Percentiles rank a stretch among this genome's conserved stretches.
These are phyloP conservation scores for Gobio occitaniae DNA, from an alignment of 2,797 vertebrate species.

Conservation along the genomic window DNA sequence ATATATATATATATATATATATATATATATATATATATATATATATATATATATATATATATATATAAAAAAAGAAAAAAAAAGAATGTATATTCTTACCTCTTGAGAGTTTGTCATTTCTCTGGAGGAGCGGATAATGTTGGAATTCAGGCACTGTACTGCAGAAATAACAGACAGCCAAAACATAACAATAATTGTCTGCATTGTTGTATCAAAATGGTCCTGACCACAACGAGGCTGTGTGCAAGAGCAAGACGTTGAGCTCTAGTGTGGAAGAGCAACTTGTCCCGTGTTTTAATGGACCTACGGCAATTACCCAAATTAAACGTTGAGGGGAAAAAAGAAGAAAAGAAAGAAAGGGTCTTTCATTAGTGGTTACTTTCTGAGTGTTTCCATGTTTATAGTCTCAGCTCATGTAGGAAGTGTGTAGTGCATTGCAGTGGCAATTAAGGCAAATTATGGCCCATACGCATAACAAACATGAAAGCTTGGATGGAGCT, in stretches of 20 bases:
- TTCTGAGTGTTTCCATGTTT: slow-evolving; percentile 30
- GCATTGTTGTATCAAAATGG: slow-evolving; percentile 50
- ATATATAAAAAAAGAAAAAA: no score
- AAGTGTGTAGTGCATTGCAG: slow-evolving; percentile 46
- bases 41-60: no score
- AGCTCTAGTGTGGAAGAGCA: slow-evolving; percentile 30
- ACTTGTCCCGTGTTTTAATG: slow-evolving; percentile 32
- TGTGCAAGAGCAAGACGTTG: neutral
- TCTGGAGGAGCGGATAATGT: slow-evolving; percentile 77
- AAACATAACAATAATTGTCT: slow-evolving; percentile 39
- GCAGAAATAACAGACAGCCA: slow-evolving; percentile 63
- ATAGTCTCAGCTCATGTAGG: slow-evolving; percentile 51
- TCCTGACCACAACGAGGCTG: neutral
- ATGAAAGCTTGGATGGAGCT: slow-evolving; percentile 60
- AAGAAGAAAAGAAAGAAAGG: slow-evolving; percentile 16
- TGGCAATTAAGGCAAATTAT: slow-evolving; percentile 57
- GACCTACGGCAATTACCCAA: slow-evolving; percentile 7
- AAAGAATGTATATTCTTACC: slow-evolving; percentile 55
- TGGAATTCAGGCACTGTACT: slow-evolving; percentile 71
- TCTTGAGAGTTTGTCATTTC: slow-evolving; percentile 61
- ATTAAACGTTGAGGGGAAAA: neutral
- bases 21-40: no score
- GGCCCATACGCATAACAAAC: slow-evolving; percentile 56
- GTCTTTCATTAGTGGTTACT: slow-evolving; percentile 30
- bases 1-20: no score